Evolutionary conservation across 1,140 invertebrate genomes (phyloP), one percentile per base, ranked within the genome.

Genomic region (Conopomorpha cramerella): DNA sequence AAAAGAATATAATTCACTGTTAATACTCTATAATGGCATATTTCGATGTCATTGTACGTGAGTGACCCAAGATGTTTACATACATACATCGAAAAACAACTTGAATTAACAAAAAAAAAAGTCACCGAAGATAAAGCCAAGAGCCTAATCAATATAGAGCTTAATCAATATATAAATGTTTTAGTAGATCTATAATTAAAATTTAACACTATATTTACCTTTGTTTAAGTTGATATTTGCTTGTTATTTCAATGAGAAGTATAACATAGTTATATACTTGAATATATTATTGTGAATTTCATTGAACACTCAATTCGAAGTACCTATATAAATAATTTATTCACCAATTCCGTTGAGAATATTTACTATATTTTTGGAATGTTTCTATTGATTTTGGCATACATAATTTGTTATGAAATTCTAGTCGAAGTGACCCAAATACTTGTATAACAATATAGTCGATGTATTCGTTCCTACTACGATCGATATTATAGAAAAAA

Each of bases 61-160:
- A n/a, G n/a, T n/a, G n/a, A n/a, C n/a, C n/a, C n/a, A n/a, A n/a
- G n/a, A n/a, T n/a, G n/a, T n/a, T n/a, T n/a, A n/a, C n/a, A n/a
- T n/a, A n/a, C n/a, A n/a, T n/a, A n/a, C n/a, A n/a, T n/a, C n/a
- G n/a, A n/a, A n/a, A n/a, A n/a, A n/a, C n/a, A n/a, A n/a, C n/a
- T n/a, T n/a, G n/a, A n/a, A n/a, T n/a, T n/a, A n/a, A n/a, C n/a
- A n/a, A n/a, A n/a, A n/a, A n/a, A n/a, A n/a, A n/a, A n/a, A n/a
- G n/a, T n/a, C n/a, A n/a, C n/a, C n/a, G n/a, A n/a, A n/a, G n/a
- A n/a, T n/a, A n/a, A n/a, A n/a, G n/a, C n/a, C n/a, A 51, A 49
- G 59, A 70, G 67, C 67, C 70, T 74, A 72, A 53, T 60, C 49
- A 46, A 65, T 68, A 72, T 54, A 72, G 70, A 76, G 71, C 67